Percentiles rank a stretch among this genome's conserved stretches.
These are phyloP conservation scores for Agonopterix arenella DNA, from an alignment of 2,888 invertebrate genomes.

Conservation along the genomic window DNA sequence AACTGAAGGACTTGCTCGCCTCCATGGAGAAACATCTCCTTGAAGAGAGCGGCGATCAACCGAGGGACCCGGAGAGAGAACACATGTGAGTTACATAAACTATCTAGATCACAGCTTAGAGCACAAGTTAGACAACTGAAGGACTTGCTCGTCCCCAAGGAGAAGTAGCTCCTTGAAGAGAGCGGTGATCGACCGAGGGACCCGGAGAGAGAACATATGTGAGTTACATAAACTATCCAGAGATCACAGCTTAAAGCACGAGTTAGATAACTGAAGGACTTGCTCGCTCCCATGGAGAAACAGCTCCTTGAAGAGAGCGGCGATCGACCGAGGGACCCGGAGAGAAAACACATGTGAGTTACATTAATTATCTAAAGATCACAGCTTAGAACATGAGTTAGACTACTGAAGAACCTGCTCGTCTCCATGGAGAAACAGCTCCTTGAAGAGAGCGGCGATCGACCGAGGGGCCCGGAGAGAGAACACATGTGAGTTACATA, in stretches of 20 bases:
- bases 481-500: constrained; percentile 84
- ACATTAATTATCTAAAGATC: constrained; percentile 21
- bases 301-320: constrained; percentile 80
- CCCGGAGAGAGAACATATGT: constrained; percentile 93
- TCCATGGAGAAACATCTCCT: constrained; percentile 86
- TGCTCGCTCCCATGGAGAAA: constrained; percentile 85
- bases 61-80: constrained; percentile 89
- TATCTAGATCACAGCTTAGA: constrained; percentile 81
- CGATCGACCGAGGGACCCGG: constrained; percentile 83
- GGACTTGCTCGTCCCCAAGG: constrained; percentile 89
- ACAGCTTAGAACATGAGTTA: constrained; percentile 92
- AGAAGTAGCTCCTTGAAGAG: constrained; percentile 84
- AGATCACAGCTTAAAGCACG: constrained; percentile 95
- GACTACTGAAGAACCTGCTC: constrained; percentile 52
- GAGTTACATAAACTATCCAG: constrained; percentile 41
- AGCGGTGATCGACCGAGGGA: constrained; percentile 79
- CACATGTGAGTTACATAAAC: constrained; percentile 80
- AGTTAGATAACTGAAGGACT: constrained; percentile 72
- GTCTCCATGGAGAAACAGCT: constrained; percentile 89
- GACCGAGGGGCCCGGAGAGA: constrained; percentile 86
- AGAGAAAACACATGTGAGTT: constrained; percentile 90
- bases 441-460: constrained; percentile 77
- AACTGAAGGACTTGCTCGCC: constrained; percentile 62
- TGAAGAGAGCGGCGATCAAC: constrained; percentile 77
- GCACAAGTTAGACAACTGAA: constrained; percentile 95